Evolutionary conservation across 37 sponge, comb jelly and placozoan genomes (phyloP), one percentile per base, ranked within the genome.

Genomic region (Haliclona indistincta): DNA sequence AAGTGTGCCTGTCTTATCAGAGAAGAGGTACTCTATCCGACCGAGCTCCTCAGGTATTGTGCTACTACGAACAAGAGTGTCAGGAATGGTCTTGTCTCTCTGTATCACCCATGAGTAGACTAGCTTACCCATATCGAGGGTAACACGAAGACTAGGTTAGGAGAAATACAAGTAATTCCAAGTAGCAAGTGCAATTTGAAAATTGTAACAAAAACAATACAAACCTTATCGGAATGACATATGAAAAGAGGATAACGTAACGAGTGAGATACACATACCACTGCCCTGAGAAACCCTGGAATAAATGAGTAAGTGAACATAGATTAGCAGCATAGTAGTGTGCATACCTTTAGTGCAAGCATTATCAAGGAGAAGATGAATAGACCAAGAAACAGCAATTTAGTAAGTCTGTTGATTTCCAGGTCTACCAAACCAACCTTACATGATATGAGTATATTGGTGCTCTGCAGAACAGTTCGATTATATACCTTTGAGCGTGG

Each of bases 21-120:
- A 74, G 53, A 96, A 78, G 32, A 96, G 68, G 81, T 87, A 96
- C 54, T 85, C 89, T 0, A 96, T 67, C 15, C 97, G 63, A 2
- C 97, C 97, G 26, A 96, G 88, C 40, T 96, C 97, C 72, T 96
- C 97, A 4, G 97, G 97, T 32, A 96, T 96, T 51, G 97, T 96
- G 71, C 94, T 96, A 77, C 61, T 85, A 10, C 97, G 55, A 4
- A 96, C 97, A 38, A 93, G 67, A 29, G 94, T 96, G 38, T 74
- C 88, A n/a, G 94, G 91, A 32, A 96, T 96, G 25, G 70, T 25
- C n/a, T 71, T 64, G 76, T 96, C 97, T 56, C 88, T 73, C 80
- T 86, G 85, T 35, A 96, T 93, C 45, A 74, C 70, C 86, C 95
- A 93, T 25, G 86, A 78, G 84, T 96, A 93, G 61, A 88, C 77